These are phyloP conservation scores for Timandra comae DNA, from an alignment of 2,888 invertebrate genomes.

Conservation along the genomic window DNA sequence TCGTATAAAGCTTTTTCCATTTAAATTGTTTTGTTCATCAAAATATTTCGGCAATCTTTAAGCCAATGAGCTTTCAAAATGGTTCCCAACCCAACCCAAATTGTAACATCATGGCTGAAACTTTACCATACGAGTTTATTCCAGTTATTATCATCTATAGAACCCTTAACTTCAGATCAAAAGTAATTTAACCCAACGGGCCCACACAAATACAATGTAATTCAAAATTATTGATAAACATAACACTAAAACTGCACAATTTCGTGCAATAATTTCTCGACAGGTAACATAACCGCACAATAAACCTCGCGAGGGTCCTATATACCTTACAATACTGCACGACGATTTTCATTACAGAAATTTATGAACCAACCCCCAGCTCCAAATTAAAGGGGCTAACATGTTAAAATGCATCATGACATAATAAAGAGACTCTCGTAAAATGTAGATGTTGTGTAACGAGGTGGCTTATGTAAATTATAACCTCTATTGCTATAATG, in stretches of 20 bases:
- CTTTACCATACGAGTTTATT: too few relatives aligned
- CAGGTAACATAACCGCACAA: slow-evolving; percentile 21
- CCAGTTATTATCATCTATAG: too few relatives aligned
- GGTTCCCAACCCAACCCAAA: too few relatives aligned
- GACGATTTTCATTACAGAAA: slow-evolving; percentile 26
- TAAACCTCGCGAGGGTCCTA: slow-evolving; percentile 22
- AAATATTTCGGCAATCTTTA: too few relatives aligned
- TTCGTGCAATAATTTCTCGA: slow-evolving; percentile 12
- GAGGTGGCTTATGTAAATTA: slow-evolving; percentile 17
- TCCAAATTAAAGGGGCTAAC: slow-evolving; percentile 25
- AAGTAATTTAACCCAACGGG: too few relatives aligned
- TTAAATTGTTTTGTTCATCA: too few relatives aligned
- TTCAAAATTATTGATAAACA: too few relatives aligned
- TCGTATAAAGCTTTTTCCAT: too few relatives aligned
- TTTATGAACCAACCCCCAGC: slow-evolving; percentile 23
- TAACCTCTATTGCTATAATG: slow-evolving; percentile 21
- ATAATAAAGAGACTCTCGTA: slow-evolving; percentile 23
- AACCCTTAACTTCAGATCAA: too few relatives aligned
- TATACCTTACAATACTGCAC: slow-evolving; percentile 21
- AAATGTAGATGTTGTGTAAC: slow-evolving; percentile 2
- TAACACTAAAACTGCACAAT: slow-evolving; percentile 12
- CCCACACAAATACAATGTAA: slow-evolving; percentile 1
- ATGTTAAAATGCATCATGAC: slow-evolving; percentile 26
- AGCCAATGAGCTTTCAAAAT: too few relatives aligned
- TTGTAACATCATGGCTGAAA: too few relatives aligned